Percentiles rank a stretch among this genome's conserved stretches.
These are phyloP conservation scores for Leptinotarsa peninsularis DNA, from an alignment of 2,888 invertebrate species.

Conservation along the genomic window DNA sequence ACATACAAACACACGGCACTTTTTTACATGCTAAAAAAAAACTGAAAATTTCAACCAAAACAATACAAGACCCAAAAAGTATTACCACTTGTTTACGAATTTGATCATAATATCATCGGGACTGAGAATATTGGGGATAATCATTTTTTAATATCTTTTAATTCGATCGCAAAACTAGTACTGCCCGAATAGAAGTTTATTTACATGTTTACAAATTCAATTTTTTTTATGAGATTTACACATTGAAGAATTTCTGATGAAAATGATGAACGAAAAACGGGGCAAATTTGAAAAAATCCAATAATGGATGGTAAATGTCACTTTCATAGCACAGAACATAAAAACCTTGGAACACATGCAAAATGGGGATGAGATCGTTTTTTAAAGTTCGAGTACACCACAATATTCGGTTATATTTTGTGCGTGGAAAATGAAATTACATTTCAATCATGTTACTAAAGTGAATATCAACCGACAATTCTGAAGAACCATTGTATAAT, in stretches of 20 bases:
- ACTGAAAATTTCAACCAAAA: constrained; percentile 21
- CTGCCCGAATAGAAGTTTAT: too few relatives aligned
- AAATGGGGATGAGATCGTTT: too few relatives aligned
- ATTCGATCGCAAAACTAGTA: background rate
- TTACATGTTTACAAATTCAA: background rate
- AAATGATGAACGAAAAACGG: background rate
- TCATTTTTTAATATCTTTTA: constrained; percentile 48
- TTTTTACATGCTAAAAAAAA: constrained; percentile 14
- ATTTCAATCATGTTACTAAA: too few relatives aligned
- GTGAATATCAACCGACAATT: too few relatives aligned
- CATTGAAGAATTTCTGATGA: background rate
- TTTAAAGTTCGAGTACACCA: too few relatives aligned
- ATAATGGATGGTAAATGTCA: background rate
- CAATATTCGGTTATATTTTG: too few relatives aligned
- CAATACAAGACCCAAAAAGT: constrained; percentile 21
- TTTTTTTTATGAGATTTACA: background rate
- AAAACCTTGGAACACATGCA: background rate
- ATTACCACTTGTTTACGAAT: constrained; percentile 49
- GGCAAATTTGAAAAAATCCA: background rate
- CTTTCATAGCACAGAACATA: background rate
- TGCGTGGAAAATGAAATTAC: too few relatives aligned
- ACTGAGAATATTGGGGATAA: constrained; percentile 55
- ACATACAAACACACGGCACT: constrained; percentile 9
- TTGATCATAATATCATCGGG: constrained; percentile 60
- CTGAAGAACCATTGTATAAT: too few relatives aligned